Conservation (phyloP, 2,113 vertebrate genomes). For the Isurus oxyrinchus region DNA sequence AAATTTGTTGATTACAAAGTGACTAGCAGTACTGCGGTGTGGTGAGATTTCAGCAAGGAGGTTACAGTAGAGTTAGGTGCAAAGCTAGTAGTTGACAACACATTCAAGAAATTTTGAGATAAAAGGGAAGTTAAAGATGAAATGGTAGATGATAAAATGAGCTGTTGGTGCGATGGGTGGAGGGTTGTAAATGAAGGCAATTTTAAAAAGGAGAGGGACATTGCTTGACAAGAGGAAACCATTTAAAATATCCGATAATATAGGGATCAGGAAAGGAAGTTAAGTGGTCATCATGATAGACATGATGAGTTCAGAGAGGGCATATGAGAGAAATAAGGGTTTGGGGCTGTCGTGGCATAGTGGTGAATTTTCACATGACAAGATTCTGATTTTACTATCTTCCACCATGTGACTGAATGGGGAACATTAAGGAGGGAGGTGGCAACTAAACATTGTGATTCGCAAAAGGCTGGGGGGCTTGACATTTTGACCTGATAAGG, state of each 20-base stretch:
- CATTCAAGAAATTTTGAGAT: background rate
- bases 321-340: background rate
- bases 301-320: background rate
- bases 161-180: background rate
- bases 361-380: background rate
- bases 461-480: conserved; percentile 41
- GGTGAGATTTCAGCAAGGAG: background rate
- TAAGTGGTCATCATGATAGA: background rate
- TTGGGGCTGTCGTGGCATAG: background rate
- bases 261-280: background rate
- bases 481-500: background rate
- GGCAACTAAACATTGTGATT: conserved; percentile 44
- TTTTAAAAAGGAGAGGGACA: background rate
- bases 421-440: conserved; percentile 6
- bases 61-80: background rate
- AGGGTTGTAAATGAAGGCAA: background rate
- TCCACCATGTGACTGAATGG: background rate
- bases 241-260: background rate
- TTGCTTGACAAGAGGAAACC: background rate
- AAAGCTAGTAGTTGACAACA: background rate
- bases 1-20: background rate
- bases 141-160: background rate
- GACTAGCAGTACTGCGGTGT: background rate
- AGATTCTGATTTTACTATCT: background rate
- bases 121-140: background rate